Evolutionary conservation across 2,888 invertebrate genomes (phyloP).

Genomic region (Morinoia aosen): DNA sequence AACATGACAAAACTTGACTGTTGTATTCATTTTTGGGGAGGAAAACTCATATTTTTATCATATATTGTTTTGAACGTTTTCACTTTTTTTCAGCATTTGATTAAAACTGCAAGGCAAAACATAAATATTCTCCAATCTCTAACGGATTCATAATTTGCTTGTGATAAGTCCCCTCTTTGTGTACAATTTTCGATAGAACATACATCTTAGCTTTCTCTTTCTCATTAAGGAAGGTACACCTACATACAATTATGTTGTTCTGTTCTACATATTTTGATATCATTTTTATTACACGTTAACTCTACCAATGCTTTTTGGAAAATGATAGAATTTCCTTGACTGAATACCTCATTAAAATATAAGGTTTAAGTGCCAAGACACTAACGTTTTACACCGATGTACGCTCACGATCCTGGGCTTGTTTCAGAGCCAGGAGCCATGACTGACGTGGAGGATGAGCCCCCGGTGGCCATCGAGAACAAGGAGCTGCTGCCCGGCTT

Average conservation of each 20-base stretch:
- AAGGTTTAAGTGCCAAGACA: neutral
- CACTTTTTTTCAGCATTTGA: too few species aligned
- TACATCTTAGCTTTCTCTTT: neutral
- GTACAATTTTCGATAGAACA: too few species aligned
- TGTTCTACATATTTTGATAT: neutral
- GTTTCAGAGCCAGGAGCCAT: slow-evolving; percentile 8
- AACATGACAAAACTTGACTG: too few species aligned
- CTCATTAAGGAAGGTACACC: neutral
- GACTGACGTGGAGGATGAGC: slow-evolving; percentile 30
- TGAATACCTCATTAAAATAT: neutral
- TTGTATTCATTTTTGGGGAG: too few species aligned
- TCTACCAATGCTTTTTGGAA: too few species aligned
- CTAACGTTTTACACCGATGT: neutral
- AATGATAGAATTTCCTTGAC: too few species aligned
- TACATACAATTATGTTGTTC: neutral
- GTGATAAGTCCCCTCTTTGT: too few species aligned
- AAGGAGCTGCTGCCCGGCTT: slow-evolving; percentile 22
- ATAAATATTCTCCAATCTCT: too few species aligned
- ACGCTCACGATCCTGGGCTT: neutral
- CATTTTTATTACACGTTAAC: neutral
- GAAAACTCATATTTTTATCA: too few species aligned
- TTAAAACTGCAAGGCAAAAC: too few species aligned
- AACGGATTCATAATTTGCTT: too few species aligned
- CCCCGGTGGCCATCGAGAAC: neutral
- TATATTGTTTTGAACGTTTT: too few species aligned